phyloP scores from a whole-genome alignment of 2,888 invertebrate genomes.

The Caenorhabditis wallacei region DNA sequence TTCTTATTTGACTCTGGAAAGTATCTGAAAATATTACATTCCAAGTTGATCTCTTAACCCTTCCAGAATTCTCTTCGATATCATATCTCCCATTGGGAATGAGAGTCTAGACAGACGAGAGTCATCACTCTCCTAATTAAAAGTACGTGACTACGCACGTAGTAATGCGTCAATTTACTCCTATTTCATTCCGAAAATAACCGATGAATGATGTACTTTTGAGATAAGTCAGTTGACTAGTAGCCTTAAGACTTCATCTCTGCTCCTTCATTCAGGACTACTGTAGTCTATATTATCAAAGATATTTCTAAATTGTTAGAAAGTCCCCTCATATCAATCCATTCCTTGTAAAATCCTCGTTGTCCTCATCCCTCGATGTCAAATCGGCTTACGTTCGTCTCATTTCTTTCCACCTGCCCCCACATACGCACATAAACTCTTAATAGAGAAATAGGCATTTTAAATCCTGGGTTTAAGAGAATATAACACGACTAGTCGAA shows the following conservation, averaged over 20 bases:
- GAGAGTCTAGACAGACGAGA: neutral
- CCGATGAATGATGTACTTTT: neutral
- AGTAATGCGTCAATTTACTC: neutral
- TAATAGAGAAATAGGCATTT: neutral
- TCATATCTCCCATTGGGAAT: neutral
- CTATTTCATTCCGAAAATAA: neutral
- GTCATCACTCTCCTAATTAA: neutral
- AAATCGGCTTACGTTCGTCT: conserved; percentile 5
- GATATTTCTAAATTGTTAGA: neutral
- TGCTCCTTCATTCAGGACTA: too few species aligned
- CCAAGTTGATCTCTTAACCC: too few species aligned
- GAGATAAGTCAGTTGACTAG: neutral
- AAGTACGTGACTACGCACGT: neutral
- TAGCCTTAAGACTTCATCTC: too few species aligned
- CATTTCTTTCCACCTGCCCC: neutral
- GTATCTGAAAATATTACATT: too few species aligned
- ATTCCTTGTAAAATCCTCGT: neutral
- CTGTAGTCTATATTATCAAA: too few species aligned
- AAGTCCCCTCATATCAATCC: neutral
- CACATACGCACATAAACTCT: neutral
- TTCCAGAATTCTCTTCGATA: too few species aligned
- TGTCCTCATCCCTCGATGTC: neutral
- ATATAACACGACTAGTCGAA: neutral
- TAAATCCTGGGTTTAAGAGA: neutral
- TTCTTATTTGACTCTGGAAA: too few species aligned